Evolutionary conservation across 2,888 invertebrate species (phyloP).

Genomic region (Synanthedon tipuliformis): DNA sequence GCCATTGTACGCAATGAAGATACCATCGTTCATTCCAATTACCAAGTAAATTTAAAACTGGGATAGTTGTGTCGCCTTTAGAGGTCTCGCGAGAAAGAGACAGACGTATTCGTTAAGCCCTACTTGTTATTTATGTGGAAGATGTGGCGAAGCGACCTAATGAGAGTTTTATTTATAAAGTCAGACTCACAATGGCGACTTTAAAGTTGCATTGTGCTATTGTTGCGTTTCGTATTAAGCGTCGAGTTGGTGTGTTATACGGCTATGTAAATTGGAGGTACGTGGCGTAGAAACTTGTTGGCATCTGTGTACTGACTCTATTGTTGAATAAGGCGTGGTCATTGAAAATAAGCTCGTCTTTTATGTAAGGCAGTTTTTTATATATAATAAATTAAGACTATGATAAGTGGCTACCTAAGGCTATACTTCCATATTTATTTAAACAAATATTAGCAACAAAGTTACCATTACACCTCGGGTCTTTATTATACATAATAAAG

Average conservation of each 20-base stretch:
- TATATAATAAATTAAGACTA: too few species aligned
- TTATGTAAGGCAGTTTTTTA: too few species aligned
- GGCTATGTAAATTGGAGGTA: conserved; percentile 59
- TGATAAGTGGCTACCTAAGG: too few species aligned
- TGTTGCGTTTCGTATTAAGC: conserved; percentile 61
- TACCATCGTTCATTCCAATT: conserved; percentile 14
- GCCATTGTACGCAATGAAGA: neutral
- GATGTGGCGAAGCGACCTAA: conserved; percentile 50
- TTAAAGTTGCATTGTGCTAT: conserved; percentile 61
- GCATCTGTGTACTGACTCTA: too few species aligned
- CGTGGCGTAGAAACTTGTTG: conserved; percentile 17
- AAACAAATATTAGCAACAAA: too few species aligned
- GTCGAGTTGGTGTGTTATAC: conserved; percentile 51
- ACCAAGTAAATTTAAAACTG: conserved; percentile 21
- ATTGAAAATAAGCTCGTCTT: too few species aligned
- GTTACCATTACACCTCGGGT: too few species aligned
- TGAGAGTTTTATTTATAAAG: conserved; percentile 66
- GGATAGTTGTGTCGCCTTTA: conserved; percentile 16
- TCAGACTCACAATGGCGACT: conserved; percentile 51
- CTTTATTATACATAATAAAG: too few species aligned
- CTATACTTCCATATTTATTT: too few species aligned
- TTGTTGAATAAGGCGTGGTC: too few species aligned
- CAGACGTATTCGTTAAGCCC: conserved; percentile 28
- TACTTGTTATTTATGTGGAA: conserved; percentile 46
- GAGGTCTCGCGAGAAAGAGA: conserved; percentile 21